Evolutionary conservation across 2,888 invertebrate species (phyloP).

Genomic region (Hecatera dysodea): DNA sequence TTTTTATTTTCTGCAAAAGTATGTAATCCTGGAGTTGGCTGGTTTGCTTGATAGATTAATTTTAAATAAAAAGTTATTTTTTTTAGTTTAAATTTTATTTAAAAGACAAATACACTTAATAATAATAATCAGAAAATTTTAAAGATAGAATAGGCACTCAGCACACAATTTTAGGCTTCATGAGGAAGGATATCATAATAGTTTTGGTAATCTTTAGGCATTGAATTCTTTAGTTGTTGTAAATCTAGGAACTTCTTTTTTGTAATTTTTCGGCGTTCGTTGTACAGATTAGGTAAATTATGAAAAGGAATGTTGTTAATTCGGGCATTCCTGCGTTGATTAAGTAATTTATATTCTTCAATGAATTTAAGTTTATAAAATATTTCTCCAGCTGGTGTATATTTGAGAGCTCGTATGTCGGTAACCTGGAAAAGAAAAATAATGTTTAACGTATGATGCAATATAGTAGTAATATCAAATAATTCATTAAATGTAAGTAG

Average conservation of each 20-base stretch:
- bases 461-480: neutral
- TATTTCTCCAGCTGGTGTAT: neutral
- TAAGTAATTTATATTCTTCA: conserved; percentile 5
- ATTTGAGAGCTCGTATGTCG: conserved; percentile 4
- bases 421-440: conserved; percentile 1
- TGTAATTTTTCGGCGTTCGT: conserved; percentile 6
- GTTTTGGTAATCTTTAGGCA: conserved; percentile 31
- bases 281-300: conserved; percentile 7
- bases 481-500: neutral
- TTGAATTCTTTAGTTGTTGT: conserved; percentile 26
- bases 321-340: neutral
- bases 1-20: no score
- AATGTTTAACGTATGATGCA: neutral
- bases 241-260: conserved; percentile 19
- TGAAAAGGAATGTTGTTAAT: conserved; percentile 5
- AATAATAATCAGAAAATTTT: no score
- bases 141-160: no score
- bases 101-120: no score
- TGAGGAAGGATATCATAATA: no score
- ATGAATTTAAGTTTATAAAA: conserved; percentile 5
- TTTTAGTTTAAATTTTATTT: no score
- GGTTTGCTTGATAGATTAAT: no score
- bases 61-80: no score
- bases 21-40: no score
- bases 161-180: no score